Evolutionary conservation across 2,888 invertebrate species (phyloP).

Genomic region (Malthinus seriepunctatus): DNA sequence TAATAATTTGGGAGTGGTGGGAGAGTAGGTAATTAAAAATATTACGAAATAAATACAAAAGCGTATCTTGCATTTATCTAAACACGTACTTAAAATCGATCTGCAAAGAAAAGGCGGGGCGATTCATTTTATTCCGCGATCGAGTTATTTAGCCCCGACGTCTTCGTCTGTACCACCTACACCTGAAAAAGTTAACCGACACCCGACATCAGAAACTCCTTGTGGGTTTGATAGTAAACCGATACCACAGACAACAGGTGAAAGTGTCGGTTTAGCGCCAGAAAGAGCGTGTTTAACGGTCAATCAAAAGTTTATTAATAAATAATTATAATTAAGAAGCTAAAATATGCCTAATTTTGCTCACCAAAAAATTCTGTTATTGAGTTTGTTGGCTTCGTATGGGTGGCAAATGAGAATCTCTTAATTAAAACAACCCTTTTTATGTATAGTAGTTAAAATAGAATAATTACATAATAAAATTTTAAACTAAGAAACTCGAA

Average conservation of each 20-base stretch:
- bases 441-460: neutral
- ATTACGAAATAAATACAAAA: too few species aligned
- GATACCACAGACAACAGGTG: slow-evolving; percentile 16
- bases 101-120: slow-evolving; percentile 23
- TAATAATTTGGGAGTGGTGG: neutral
- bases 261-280: slow-evolving; percentile 20
- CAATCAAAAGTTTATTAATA: slow-evolving; percentile 2
- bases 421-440: too few species aligned
- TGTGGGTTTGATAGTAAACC: slow-evolving; percentile 7
- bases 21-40: neutral
- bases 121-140: slow-evolving; percentile 20
- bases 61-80: slow-evolving; percentile 16
- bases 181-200: slow-evolving; percentile 4
- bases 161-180: slow-evolving; percentile 5
- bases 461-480: neutral
- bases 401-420: too few species aligned
- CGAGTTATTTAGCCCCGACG: slow-evolving; percentile 1
- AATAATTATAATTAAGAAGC: neutral
- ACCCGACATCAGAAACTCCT: slow-evolving; percentile 4
- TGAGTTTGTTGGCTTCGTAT: too few species aligned
- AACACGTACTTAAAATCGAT: slow-evolving; percentile 19
- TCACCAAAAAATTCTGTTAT: too few species aligned
- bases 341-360: too few species aligned
- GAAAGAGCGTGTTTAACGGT: slow-evolving; percentile 11
- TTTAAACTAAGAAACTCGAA: neutral